A percentile compares a stretch with the other conserved stretches of the same genome.
These are phyloP conservation scores for Sebastes dallii DNA, from an alignment of 2,797 vertebrate genomes.

Conservation along the genomic window DNA sequence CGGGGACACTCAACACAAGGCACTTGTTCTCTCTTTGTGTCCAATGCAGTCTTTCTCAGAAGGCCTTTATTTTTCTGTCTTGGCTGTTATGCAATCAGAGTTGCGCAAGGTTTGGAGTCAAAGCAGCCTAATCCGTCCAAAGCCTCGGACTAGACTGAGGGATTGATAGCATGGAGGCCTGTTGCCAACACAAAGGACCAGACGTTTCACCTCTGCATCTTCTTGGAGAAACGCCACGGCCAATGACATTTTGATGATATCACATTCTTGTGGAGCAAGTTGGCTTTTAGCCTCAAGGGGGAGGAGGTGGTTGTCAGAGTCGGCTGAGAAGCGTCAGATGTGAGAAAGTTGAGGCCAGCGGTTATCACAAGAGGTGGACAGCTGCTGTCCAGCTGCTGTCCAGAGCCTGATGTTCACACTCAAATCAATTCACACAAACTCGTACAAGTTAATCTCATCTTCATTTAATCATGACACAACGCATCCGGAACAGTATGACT, in stretches of 20 bases:
- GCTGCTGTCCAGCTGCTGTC: constrained; percentile 10
- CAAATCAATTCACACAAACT: neutral
- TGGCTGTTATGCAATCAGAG: constrained; percentile 53
- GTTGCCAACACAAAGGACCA: constrained; percentile 72
- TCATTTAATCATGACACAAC: neutral
- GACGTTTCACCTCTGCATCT: constrained; percentile 51
- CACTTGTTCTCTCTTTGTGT: constrained; percentile 55
- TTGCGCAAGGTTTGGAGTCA: constrained; percentile 63
- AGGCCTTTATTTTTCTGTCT: constrained; percentile 49
- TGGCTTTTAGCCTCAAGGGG: neutral
- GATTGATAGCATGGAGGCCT: constrained; percentile 39
- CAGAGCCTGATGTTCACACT: neutral
- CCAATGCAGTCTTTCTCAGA: constrained; percentile 30
- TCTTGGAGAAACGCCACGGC: constrained; percentile 4
- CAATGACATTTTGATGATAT: constrained; percentile 1
- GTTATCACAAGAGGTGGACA: neutral
- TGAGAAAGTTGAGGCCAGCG: neutral
- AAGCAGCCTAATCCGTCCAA: constrained; percentile 64
- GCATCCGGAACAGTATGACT: neutral
- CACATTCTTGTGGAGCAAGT: neutral
- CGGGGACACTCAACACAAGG: constrained; percentile 56
- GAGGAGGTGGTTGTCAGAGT: neutral
- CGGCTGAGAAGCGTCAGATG: neutral
- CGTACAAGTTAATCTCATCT: neutral
- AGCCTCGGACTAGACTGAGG: constrained; percentile 40